Conservation (phyloP, 2,113 vertebrate species). For the Dipodomys ordii region DNA sequence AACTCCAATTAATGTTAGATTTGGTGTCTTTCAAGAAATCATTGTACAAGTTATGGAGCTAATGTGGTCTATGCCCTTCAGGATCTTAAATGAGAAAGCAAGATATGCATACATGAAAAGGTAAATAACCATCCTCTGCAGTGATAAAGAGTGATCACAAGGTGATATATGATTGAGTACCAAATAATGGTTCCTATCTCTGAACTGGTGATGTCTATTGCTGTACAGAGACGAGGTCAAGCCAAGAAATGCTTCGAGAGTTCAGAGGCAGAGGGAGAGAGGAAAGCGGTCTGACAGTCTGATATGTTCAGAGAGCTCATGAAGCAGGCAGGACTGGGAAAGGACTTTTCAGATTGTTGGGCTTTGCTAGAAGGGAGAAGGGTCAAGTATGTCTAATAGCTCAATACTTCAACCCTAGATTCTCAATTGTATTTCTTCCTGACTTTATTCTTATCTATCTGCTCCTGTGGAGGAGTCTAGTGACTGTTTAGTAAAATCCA, state of each 20-base stretch:
- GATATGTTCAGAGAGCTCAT: constrained; percentile 7
- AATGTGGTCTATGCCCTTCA: constrained; percentile 49
- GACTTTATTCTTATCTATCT: constrained; percentile 51
- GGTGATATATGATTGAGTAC: constrained; percentile 53
- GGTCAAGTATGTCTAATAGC: background rate
- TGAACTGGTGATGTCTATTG: constrained; percentile 60
- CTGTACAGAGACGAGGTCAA: constrained; percentile 47
- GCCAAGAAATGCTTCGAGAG: background rate
- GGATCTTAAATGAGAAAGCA: constrained; percentile 67
- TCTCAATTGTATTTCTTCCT: constrained; percentile 40
- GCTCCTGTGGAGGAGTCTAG: background rate
- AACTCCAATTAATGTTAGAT: constrained; percentile 55
- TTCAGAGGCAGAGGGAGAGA: constrained; percentile 1
- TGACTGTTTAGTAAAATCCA: constrained; percentile 42
- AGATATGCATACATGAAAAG: constrained; percentile 66
- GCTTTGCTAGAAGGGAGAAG: constrained; percentile 28
- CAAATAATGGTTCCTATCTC: constrained; percentile 51
- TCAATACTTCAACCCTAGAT: background rate
- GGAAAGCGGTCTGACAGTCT: background rate
- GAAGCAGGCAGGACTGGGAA: constrained; percentile 16
- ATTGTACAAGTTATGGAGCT: constrained; percentile 57
- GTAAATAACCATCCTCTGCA: constrained; percentile 69
- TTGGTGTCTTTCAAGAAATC: constrained; percentile 67
- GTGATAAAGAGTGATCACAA: constrained; percentile 65
- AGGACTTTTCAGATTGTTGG: background rate